Conservation (phyloP, 1,140 invertebrate species). For the Pinna nobilis region DNA sequence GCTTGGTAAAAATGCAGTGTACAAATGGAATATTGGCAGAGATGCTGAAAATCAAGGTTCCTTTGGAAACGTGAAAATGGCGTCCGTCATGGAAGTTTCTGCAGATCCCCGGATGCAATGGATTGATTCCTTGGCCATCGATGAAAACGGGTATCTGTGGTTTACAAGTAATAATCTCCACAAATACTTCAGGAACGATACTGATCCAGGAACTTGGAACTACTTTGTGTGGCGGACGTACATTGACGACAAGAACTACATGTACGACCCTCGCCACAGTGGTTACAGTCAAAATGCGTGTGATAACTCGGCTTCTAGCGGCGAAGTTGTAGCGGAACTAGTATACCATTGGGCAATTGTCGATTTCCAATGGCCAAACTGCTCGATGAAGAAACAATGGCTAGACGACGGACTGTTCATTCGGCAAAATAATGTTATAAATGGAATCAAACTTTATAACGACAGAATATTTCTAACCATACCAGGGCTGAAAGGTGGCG, state of each 20-base stretch:
- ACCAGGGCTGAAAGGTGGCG: slow-evolving; percentile 49
- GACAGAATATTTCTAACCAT: slow-evolving; percentile 50
- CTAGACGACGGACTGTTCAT: background rate
- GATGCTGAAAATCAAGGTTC: too few relatives aligned
- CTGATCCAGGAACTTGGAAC: slow-evolving; percentile 5
- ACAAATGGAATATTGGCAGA: slow-evolving; percentile 14
- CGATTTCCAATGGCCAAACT: slow-evolving; percentile 8
- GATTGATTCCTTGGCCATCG: slow-evolving; percentile 31
- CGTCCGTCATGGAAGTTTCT: background rate
- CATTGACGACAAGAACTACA: slow-evolving; percentile 29
- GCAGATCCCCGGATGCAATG: too few relatives aligned
- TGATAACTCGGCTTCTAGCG: background rate
- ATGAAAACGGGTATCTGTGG: slow-evolving; percentile 37
- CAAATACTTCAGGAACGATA: slow-evolving; percentile 14
- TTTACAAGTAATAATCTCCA: slow-evolving; percentile 40
- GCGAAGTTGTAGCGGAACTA: background rate
- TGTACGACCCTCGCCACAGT: background rate
- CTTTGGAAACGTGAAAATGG: background rate
- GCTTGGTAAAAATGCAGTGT: slow-evolving; percentile 24
- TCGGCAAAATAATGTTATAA: background rate
- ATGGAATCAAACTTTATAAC: slow-evolving; percentile 28
- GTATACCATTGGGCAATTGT: background rate
- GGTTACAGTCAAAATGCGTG: background rate
- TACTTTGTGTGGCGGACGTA: slow-evolving; percentile 36
- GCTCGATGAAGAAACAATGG: background rate